Evolutionary conservation across 2,888 invertebrate genomes (phyloP).

Genomic region (Cremastinae sp.): DNA sequence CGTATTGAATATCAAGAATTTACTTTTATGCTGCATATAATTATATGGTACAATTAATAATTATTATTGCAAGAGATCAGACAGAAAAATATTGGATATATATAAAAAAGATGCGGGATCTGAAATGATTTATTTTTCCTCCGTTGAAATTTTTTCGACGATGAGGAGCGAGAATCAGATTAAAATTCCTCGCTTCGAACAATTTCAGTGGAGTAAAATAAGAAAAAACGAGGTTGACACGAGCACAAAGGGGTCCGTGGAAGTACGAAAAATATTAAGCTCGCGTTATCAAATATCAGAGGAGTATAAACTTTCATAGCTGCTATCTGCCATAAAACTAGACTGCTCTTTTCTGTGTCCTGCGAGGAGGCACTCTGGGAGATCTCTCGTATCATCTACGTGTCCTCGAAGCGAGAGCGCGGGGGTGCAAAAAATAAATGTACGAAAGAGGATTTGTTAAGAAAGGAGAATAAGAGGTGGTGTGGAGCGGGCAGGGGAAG

Average conservation of each 20-base stretch:
- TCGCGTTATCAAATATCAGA: constrained; percentile 13
- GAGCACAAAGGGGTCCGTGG: background rate
- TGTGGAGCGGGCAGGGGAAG: background rate
- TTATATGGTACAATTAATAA: too few species aligned
- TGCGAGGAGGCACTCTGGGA: constrained; percentile 22
- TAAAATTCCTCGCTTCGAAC: too few species aligned
- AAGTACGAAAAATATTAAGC: constrained; percentile 25
- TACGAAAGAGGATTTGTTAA: constrained; percentile 57
- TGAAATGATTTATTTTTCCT: too few species aligned
- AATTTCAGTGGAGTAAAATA: too few species aligned
- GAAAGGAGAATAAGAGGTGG: constrained; percentile 34
- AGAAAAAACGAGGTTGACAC: background rate
- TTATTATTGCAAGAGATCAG: too few species aligned
- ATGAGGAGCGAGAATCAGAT: too few species aligned
- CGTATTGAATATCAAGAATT: too few species aligned
- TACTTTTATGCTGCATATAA: too few species aligned
- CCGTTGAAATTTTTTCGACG: too few species aligned
- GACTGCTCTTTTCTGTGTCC: constrained; percentile 27
- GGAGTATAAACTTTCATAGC: constrained; percentile 47
- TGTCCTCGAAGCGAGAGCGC: constrained; percentile 13
- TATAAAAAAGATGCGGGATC: too few species aligned
- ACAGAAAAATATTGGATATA: too few species aligned
- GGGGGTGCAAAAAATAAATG: constrained; percentile 33
- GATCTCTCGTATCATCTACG: constrained; percentile 42
- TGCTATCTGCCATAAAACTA: constrained; percentile 41